Percentiles rank a stretch among this genome's conserved stretches.
Evolutionary conservation across 1,140 invertebrate genomes (phyloP).

Genomic region (Meteorus sp.): DNA sequence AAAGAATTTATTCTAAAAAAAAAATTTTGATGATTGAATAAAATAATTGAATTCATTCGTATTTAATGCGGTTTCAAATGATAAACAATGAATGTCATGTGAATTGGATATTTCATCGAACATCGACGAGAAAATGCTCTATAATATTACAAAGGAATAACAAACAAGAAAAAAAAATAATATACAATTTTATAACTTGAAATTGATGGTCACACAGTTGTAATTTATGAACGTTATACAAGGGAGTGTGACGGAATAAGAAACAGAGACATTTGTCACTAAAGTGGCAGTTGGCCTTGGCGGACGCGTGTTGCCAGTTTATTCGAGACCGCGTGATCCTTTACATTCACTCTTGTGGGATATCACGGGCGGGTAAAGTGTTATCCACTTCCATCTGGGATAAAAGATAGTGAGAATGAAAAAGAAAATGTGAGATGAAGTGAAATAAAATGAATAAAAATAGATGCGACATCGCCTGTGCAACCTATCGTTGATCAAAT

Average conservation of each 20-base stretch:
- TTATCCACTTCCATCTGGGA: background rate
- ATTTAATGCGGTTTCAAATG: no score
- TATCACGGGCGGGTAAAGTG: background rate
- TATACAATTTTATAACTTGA: no score
- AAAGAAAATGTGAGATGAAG: background rate
- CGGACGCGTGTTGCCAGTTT: conserved; percentile 5
- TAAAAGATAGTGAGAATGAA: background rate
- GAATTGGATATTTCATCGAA: no score
- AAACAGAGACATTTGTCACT: conserved; percentile 19
- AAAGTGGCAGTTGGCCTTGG: conserved; percentile 11
- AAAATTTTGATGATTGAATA: background rate
- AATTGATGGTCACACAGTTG: background rate
- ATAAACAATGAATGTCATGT: no score
- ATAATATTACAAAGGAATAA: background rate
- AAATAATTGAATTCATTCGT: no score
- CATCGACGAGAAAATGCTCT: background rate
- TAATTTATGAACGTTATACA: background rate
- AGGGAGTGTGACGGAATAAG: conserved; percentile 6
- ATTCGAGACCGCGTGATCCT: conserved; percentile 14
- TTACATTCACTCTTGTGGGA: conserved; percentile 4
- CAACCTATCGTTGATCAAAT: conserved; percentile 1
- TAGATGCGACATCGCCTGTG: conserved; percentile 3
- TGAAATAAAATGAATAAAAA: no score
- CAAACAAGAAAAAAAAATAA: background rate
- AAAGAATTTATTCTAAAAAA: no score